These are phyloP conservation scores for Drosophila parvula DNA, from an alignment of 1,140 invertebrate genomes.

Conservation along the genomic window DNA sequence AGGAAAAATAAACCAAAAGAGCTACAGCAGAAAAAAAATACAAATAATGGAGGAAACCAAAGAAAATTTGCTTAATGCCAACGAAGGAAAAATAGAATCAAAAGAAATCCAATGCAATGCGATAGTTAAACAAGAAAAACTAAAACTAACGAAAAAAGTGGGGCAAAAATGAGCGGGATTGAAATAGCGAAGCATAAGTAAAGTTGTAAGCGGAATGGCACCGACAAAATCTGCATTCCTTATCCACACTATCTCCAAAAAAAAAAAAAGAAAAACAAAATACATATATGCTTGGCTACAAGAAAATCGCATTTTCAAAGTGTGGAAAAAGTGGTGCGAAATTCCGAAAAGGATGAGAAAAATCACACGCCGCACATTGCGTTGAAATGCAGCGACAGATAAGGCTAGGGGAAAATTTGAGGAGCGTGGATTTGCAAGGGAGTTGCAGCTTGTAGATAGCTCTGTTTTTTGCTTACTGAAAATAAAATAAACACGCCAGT, in stretches of 20 bases:
- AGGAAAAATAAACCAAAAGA: constrained; percentile 6
- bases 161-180: constrained; percentile 14
- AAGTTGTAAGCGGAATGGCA: constrained; percentile 64
- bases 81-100: constrained; percentile 25
- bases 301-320: constrained; percentile 74
- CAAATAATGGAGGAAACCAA: constrained; percentile 31
- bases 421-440: not conserved
- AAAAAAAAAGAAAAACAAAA: constrained; percentile 1
- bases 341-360: constrained; percentile 20
- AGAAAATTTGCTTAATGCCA: constrained; percentile 76
- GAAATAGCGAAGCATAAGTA: constrained; percentile 47
- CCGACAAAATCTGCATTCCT: constrained; percentile 44
- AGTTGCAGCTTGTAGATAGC: not conserved
- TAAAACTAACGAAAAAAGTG: constrained; percentile 5
- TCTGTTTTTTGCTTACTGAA: constrained; percentile 49
- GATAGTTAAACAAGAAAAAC: constrained; percentile 37
- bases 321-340: constrained; percentile 11
- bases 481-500: constrained; percentile 67
- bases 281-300: constrained; percentile 33
- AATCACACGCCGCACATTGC: constrained; percentile 39
- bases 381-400: constrained; percentile 58
- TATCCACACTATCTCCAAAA: not conserved
- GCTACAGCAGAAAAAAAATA: constrained; percentile 24
- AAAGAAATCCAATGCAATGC: constrained; percentile 22
- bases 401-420: constrained; percentile 28